phyloP scores from a whole-genome alignment of 2,797 vertebrate species.

The Vireo griseus region DNA sequence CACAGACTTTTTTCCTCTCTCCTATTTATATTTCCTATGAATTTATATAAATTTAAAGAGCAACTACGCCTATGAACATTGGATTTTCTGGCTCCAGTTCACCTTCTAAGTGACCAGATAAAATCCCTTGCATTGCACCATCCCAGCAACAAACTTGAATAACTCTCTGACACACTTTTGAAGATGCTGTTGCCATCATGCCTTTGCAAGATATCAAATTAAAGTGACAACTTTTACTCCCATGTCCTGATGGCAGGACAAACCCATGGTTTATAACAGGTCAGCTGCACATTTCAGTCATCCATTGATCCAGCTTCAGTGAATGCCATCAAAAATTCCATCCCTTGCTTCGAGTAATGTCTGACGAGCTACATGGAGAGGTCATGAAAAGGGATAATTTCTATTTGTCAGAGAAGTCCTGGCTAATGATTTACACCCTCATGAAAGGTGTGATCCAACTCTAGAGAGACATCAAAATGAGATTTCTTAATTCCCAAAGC shows the following conservation, averaged over 20 bases:
- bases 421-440: not conserved
- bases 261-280: not conserved
- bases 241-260: not conserved
- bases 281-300: not conserved
- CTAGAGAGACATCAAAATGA: not conserved
- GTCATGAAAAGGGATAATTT: not conserved
- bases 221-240: not conserved
- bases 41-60: not conserved
- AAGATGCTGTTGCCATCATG: not conserved
- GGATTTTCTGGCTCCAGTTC: not conserved
- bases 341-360: not conserved
- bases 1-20: not conserved
- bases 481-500: not conserved
- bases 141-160: not conserved
- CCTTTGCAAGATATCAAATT: not conserved
- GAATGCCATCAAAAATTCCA: not conserved
- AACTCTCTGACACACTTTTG: not conserved
- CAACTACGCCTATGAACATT: not conserved
- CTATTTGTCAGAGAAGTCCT: not conserved
- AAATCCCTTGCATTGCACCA: not conserved
- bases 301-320: not conserved
- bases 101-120: not conserved
- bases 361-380: not conserved
- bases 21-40: not conserved
- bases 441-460: not conserved